phyloP scores from a whole-genome alignment of 2,888 invertebrate species.

The Plagodis dolabraria region DNA sequence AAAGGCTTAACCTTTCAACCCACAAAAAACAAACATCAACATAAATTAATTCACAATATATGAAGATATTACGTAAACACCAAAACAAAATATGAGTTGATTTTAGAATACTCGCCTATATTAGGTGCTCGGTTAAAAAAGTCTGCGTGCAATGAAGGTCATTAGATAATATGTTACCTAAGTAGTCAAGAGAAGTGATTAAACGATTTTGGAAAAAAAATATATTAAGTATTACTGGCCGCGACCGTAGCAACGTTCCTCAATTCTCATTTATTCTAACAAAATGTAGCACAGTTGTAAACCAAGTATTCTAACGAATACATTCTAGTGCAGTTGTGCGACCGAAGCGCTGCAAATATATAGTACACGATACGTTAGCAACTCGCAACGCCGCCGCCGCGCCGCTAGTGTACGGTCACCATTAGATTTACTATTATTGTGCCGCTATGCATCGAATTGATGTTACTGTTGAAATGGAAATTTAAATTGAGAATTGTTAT shows the following conservation, averaged over 20 bases:
- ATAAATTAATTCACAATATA: too few relatives aligned
- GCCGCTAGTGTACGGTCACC: not conserved
- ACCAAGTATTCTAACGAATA: conserved; percentile 15
- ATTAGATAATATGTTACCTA: too few relatives aligned
- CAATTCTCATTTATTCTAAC: conserved; percentile 5
- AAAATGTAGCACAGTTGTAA: conserved; percentile 8
- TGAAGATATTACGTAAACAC: too few relatives aligned
- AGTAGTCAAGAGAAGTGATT: too few relatives aligned
- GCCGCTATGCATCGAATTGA: not conserved
- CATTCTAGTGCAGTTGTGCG: conserved; percentile 7
- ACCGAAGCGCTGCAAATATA: conserved; percentile 20
- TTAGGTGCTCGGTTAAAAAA: too few relatives aligned
- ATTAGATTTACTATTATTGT: conserved; percentile 1
- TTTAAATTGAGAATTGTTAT: not conserved
- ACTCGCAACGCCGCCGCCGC: not conserved
- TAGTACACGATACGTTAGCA: conserved; percentile 16
- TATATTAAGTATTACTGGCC: too few relatives aligned
- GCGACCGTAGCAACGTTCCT: not conserved
- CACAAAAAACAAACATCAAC: too few relatives aligned
- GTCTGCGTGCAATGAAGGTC: too few relatives aligned
- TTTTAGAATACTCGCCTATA: too few relatives aligned
- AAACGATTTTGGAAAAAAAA: too few relatives aligned
- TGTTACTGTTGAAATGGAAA: not conserved
- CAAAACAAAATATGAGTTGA: too few relatives aligned
- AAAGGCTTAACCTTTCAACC: too few relatives aligned